phyloP scores from a whole-genome alignment of 2,888 invertebrate genomes.

The Steinernema scapterisci region DNA sequence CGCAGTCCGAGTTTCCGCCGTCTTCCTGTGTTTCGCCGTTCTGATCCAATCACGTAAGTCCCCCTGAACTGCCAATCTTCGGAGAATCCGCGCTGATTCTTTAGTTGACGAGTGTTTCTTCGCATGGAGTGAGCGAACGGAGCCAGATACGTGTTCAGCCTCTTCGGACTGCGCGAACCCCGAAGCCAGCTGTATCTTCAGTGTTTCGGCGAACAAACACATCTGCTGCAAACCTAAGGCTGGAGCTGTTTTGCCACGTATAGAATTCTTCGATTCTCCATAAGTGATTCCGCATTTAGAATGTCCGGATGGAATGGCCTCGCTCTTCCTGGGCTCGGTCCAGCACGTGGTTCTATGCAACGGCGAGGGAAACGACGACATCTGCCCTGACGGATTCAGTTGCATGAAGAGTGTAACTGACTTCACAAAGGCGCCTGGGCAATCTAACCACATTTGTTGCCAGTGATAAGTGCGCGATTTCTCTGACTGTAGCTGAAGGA shows the following conservation, averaged over 20 bases:
- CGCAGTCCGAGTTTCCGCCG: neutral
- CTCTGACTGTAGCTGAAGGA: neutral
- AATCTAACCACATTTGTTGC: conserved; percentile 39
- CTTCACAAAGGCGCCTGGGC: conserved; percentile 45
- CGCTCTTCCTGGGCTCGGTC: conserved; percentile 36
- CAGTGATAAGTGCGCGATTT: conserved; percentile 10
- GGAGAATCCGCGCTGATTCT: neutral
- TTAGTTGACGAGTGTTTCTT: conserved; percentile 40
- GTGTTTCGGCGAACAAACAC: conserved; percentile 35
- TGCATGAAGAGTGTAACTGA: conserved; percentile 43
- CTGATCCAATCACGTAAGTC: neutral
- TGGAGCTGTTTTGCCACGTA: conserved; percentile 42
- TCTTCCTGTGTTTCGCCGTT: neutral
- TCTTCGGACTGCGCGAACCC: conserved; percentile 37
- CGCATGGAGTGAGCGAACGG: conserved; percentile 39
- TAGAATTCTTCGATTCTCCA: neutral
- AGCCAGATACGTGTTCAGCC: conserved; percentile 30
- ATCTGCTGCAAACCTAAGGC: conserved; percentile 42
- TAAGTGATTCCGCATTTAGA: conserved; percentile 33
- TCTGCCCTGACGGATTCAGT: conserved; percentile 40
- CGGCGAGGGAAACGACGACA: conserved; percentile 34
- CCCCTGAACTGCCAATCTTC: neutral
- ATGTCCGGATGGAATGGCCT: conserved; percentile 38
- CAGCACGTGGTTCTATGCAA: conserved; percentile 37
- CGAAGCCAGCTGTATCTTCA: conserved; percentile 40